These are phyloP conservation scores for Galaxias olidus DNA, from an alignment of 2,797 vertebrate species.

Conservation along the genomic window DNA sequence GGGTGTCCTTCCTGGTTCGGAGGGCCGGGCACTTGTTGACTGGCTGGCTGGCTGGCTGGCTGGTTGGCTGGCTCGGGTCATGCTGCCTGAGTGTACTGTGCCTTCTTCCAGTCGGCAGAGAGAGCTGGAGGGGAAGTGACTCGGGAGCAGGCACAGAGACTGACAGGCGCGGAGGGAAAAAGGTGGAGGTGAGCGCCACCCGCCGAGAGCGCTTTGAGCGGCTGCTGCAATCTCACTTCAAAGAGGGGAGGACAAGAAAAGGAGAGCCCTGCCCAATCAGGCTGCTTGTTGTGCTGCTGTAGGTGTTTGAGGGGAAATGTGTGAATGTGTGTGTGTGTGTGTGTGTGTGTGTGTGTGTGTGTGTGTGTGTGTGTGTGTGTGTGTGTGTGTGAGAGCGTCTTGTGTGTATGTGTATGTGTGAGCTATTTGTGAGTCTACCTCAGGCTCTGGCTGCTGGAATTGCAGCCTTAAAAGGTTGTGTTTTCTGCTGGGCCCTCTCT, in stretches of 20 bases:
- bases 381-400: constrained; percentile 63
- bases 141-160: constrained; percentile 34
- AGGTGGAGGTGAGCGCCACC: constrained; percentile 47
- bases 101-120: too few species aligned
- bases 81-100: too few species aligned
- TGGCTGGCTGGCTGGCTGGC: too few species aligned
- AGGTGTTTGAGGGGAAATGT: neutral
- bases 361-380: constrained; percentile 37
- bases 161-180: constrained; percentile 32
- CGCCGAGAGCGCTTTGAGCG: constrained; percentile 27
- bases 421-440: constrained; percentile 73
- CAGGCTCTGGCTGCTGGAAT: constrained; percentile 71
- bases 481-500: constrained; percentile 63
- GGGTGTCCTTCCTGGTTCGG: too few species aligned
- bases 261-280: constrained; percentile 57
- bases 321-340: constrained; percentile 19
- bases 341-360: constrained; percentile 2
- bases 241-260: constrained; percentile 33
- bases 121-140: neutral
- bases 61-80: too few species aligned
- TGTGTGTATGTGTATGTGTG: constrained; percentile 35
- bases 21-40: too few species aligned
- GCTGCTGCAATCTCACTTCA: constrained; percentile 44
- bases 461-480: constrained; percentile 82
- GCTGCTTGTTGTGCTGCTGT: constrained; percentile 28